Base-by-base conservation (phyloP, 2,113 vertebrate genomes). In the Podarcis muralis region DNA sequence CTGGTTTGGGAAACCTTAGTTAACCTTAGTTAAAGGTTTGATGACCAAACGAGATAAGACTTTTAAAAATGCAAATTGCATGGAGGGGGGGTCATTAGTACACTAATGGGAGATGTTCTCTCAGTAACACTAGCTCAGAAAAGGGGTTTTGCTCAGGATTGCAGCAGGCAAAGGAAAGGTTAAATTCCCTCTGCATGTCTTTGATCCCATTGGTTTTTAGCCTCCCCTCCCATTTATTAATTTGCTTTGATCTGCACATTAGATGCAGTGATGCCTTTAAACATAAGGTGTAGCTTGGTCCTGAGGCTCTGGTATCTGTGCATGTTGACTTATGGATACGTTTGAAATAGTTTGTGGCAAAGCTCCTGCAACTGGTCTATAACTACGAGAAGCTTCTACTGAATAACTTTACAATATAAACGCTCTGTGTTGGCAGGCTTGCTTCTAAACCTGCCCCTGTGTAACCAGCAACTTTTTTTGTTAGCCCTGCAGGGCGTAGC, bases 381-480 rank as follows among this genome's bases (percentile, higher is more conserved):
- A 95, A 92, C 88, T 87, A 92, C 81, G 88, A 92, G 93, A 89
- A 82, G 92, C 92, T 80, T 95, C 79, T 88, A 11, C 48, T 53
- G 48, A 53, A 53, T 12, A 53, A 53, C 11, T 95, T 93, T 94
- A 88, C 93, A 92, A 94, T 95, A 93, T 92, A 94, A 94, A 94
- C 93, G 93, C 91, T 94, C 91, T 92, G 94, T 94, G 93, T 94
- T 91, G 88, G 92, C 91, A 96, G 95, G 94, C 95, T 93, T 96
- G 90, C 94, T 95, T 95, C 95, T 95, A 96, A 95, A 92, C 96
- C 94, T 95, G 77, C 94, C 92, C 95, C 95, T 96, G 91, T 93
- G n/a, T 40, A 91, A 95, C 91, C 93, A 91, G 35, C 87, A 94
- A 93, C 93, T 53, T 94, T 95, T 95, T 95, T 95, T 94, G 95